Base-by-base conservation (phyloP, 2,797 vertebrate species). In the Cyclopterus lumpus region DNA sequence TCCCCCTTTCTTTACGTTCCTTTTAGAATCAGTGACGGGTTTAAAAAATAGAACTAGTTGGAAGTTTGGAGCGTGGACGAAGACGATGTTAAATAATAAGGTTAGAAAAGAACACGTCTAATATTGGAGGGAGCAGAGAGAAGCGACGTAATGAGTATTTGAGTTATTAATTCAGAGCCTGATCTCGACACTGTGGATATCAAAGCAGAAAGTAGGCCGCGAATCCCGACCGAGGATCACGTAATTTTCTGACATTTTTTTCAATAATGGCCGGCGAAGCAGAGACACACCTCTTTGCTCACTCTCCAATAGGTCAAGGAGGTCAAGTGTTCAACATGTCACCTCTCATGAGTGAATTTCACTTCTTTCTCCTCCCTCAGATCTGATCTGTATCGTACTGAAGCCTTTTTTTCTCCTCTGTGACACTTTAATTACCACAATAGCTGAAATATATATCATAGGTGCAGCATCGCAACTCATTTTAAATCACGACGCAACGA, bases 251-350 rank as follows among this genome's bases (percentile, higher is more conserved):
- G 46, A 85, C 77, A 83, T n/a, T n/a, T n/a, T n/a, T n/a, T n/a
- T n/a, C n/a, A n/a, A n/a, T n/a, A n/a, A n/a, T n/a, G n/a, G 28
- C 26, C 28, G 26, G 26, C 26, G 26, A 28, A 28, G 28, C 26
- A 26, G 26, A 28, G 26, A 28, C 26, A 26, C 26, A 28, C 26
- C 26, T 82, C 78, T 46, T 30, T 24, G 80, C 75, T 74, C 63
- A 0, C 42, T 53, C 79, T 80, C 49, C 53, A 55, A 72, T 84
- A 87, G 40, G 82, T 44, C 60, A 9, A 44, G 9, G 60, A 65
- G 87, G 88, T 91, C 87, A 85, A 86, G 76, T 65, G 81, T 86
- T 83, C 86, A 89, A 85, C 64, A 75, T 24, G 73, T 66, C 26
- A 18, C 64, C 81, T 61, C 73, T 86, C 72, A 10, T n/a, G 15